Conservation (phyloP, 2,113 vertebrate genomes). For the Aptenodytes patagonicus region DNA sequence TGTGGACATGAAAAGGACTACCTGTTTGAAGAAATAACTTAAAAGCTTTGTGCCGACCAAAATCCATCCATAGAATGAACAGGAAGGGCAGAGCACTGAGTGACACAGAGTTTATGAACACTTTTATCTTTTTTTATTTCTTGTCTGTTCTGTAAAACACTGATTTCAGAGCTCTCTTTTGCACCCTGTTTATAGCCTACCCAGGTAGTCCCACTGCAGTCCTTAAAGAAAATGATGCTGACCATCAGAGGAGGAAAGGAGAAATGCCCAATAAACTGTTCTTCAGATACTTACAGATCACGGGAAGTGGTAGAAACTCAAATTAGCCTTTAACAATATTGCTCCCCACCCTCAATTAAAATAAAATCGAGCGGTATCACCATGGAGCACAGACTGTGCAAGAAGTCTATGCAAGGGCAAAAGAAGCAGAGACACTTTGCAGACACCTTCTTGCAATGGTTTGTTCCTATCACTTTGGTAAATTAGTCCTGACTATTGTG, state of each 20-base stretch:
- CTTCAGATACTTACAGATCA: background rate
- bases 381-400: background rate
- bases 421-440: background rate
- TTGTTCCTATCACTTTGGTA: background rate
- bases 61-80: background rate
- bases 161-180: background rate
- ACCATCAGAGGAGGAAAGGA: background rate
- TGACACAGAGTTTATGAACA: background rate
- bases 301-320: background rate
- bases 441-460: background rate
- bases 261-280: background rate
- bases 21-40: background rate
- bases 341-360: background rate
- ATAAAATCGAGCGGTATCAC: background rate
- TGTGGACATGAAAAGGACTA: background rate
- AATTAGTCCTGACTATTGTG: background rate
- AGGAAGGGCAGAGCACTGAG: background rate
- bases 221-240: background rate
- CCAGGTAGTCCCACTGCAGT: background rate
- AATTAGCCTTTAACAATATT: background rate
- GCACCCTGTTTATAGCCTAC: background rate
- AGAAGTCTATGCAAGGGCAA: background rate
- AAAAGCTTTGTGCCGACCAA: background rate
- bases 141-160: background rate
- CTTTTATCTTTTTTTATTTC: background rate